Conservation (phyloP, 2,888 invertebrate genomes). For the Dynastes tityus region DNA sequence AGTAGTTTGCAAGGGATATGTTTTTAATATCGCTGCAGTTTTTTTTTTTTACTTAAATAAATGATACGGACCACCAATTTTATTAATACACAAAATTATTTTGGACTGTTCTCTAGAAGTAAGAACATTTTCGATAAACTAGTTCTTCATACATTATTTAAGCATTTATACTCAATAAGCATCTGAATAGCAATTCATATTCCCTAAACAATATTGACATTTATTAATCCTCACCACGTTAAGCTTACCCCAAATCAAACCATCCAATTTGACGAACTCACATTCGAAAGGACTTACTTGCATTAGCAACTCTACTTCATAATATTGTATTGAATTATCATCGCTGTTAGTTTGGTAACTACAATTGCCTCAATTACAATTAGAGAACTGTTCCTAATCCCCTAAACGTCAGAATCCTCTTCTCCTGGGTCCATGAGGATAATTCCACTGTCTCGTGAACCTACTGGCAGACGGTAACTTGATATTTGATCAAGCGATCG, state of each 20-base stretch:
- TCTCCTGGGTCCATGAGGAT: neutral
- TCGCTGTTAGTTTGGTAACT: neutral
- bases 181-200: no score
- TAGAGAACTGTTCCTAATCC: conserved; percentile 8
- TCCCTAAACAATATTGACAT: neutral
- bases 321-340: conserved; percentile 20
- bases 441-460: neutral
- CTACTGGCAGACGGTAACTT: neutral
- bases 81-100: no score
- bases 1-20: no score
- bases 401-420: neutral
- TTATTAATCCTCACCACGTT: neutral
- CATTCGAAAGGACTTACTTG: neutral
- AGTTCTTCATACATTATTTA: no score
- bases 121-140: no score
- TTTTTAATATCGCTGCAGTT: no score
- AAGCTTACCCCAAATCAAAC: neutral
- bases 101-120: no score
- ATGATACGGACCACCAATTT: no score
- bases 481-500: conserved; percentile 29
- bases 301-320: neutral
- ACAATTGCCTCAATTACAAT: conserved; percentile 27
- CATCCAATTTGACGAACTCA: neutral
- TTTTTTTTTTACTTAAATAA: no score
- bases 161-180: no score